Base-by-base conservation (phyloP, 2,797 vertebrate genomes). In the Aselliscus stoliczkanus region DNA sequence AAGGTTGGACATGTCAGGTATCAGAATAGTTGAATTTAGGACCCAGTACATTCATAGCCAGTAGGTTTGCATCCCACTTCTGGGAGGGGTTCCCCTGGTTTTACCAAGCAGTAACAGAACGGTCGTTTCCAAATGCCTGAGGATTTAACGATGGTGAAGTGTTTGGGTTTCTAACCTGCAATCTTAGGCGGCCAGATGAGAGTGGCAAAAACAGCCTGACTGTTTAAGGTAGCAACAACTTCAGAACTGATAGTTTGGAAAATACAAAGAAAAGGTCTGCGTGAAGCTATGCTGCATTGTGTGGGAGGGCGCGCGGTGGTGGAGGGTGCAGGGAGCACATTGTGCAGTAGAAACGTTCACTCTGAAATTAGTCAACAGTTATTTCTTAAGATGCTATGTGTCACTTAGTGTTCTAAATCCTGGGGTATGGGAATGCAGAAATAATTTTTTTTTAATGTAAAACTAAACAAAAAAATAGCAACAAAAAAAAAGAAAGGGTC, bases 1-100 rank as follows among this genome's bases (percentile, higher is more conserved):
- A 4, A 20, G 0, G 0, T 0, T 0, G 0, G 0, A 0, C 0
- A 0, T 0, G 0, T 0, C 31, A 1, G 0, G 0, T 72, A 96
- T 97, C 97, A 97, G 97, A 97, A 97, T 98, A 97, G 98, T 98
- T 98, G 96, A 97, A 97, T 97, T 98, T 97, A 97, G 98, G 96
- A 98, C 97, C 97, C 52, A 54, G 52, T 54, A 21, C 52, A 21
- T 54, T 54, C 52, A 21, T 54, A 54, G 14, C 52, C 17, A 5
- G 94, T 98, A 97, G 97, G 98, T 98, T 98, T 92, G 94, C 98
- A 98, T 97, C 98, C 98, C 98, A 97, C 97, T 97, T 98, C 97
- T 98, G 97, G 97, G 98, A 97, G 1, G 18, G 0, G 0, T 0
- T 0, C 0, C 0, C 2, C 27, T 29, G 23, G 0, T 0, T 81